Evolutionary conservation across 2,113 vertebrate genomes (phyloP).

Genomic region (Bujurquina vittata): DNA sequence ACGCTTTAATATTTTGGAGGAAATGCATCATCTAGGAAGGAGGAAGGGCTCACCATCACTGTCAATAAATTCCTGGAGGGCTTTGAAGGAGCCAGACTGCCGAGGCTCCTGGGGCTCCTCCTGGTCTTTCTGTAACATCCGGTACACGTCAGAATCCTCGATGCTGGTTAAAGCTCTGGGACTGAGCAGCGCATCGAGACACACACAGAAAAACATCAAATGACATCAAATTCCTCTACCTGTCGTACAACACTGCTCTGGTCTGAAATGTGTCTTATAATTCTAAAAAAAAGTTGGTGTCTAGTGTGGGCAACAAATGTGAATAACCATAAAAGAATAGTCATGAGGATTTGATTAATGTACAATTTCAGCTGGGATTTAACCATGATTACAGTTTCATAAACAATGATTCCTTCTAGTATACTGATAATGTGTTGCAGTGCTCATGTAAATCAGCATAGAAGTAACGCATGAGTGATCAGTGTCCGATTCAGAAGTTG

Average conservation of each 20-base stretch:
- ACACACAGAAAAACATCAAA: conserved; percentile 12
- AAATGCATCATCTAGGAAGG: background rate
- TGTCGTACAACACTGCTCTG: background rate
- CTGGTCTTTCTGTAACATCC: conserved; percentile 87
- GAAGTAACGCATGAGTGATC: conserved; percentile 1
- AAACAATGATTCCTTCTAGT: background rate
- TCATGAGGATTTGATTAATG: background rate
- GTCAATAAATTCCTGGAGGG: conserved; percentile 93
- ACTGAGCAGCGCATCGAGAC: conserved; percentile 74
- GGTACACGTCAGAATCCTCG: conserved; percentile 94
- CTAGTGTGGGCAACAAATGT: background rate
- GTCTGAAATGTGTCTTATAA: background rate
- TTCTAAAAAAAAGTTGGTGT: background rate
- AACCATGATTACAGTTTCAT: background rate
- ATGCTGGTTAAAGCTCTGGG: conserved; percentile 80
- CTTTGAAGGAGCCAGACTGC: conserved; percentile 95
- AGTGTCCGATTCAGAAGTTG: conserved; percentile 2
- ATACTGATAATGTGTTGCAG: background rate
- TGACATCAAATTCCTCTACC: background rate
- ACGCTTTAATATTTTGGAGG: background rate
- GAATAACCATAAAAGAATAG: background rate
- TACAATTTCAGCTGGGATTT: background rate
- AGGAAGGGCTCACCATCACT: conserved; percentile 85
- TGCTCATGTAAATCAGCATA: background rate
- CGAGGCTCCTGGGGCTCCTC: conserved; percentile 86